Conservation (phyloP, 1,140 invertebrate genomes). For the Pollicipes pollicipes region DNA sequence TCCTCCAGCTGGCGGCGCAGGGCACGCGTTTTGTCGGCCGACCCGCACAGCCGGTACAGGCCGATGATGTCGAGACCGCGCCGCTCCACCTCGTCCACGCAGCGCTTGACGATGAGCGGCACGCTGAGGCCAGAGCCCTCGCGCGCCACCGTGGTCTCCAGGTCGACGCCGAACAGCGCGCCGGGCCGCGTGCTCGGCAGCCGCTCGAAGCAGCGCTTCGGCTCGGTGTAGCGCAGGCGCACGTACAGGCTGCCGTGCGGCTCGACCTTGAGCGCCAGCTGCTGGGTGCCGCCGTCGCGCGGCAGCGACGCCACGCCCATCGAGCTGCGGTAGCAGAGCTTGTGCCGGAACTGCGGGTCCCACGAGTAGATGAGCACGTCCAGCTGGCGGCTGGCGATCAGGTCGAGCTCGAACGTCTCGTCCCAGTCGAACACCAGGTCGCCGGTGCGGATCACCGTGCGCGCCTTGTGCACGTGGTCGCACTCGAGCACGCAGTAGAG, state of each 20-base stretch:
- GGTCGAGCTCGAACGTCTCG: slow-evolving; percentile 92
- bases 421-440: slow-evolving; percentile 98
- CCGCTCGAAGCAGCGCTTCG: slow-evolving; percentile 57
- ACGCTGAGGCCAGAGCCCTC: slow-evolving; percentile 46
- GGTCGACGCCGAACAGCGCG: slow-evolving; percentile 67
- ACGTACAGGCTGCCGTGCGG: slow-evolving; percentile 87
- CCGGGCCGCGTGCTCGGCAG: slow-evolving; percentile 22
- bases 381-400: slow-evolving; percentile 80
- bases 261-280: slow-evolving; percentile 62
- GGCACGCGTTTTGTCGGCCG: slow-evolving; percentile 86
- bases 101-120: slow-evolving; percentile 75
- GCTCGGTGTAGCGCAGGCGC: slow-evolving; percentile 79
- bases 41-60: slow-evolving; percentile 86
- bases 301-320: slow-evolving; percentile 67
- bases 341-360: slow-evolving; percentile 89
- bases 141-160: slow-evolving; percentile 70
- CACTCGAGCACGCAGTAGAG: slow-evolving; percentile 93
- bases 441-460: slow-evolving; percentile 90
- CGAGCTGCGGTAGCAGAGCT: slow-evolving; percentile 78
- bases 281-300: slow-evolving; percentile 20
- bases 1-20: slow-evolving; percentile 84
- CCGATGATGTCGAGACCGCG: slow-evolving; percentile 92
- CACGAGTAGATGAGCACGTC: slow-evolving; percentile 95
- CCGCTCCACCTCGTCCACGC: slow-evolving; percentile 88
- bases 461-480: slow-evolving; percentile 88